Conservation (phyloP, 2,797 vertebrate species). For the Tiaroga cobitis region DNA sequence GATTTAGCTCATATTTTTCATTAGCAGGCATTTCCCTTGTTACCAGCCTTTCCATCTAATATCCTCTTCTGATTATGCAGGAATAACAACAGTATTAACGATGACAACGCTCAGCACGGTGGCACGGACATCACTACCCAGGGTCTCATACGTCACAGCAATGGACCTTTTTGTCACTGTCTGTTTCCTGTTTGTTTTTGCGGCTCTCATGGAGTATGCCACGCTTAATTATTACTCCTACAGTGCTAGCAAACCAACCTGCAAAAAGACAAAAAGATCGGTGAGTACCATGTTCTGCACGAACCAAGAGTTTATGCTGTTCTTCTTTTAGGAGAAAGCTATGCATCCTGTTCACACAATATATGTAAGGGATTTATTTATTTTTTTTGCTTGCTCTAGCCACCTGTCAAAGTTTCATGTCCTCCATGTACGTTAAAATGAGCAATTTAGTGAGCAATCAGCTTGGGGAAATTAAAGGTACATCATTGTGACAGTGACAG, state of each 20-base stretch:
- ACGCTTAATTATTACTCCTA: constrained; percentile 92
- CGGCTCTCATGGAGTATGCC: constrained; percentile 96
- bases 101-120: constrained; percentile 97
- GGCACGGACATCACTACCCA: constrained; percentile 90
- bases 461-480: no score
- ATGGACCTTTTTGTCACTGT: constrained; percentile 98
- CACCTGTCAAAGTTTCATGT: neutral
- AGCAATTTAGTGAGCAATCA: no score
- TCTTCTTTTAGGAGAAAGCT: neutral
- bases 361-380: neutral
- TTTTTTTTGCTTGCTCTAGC: neutral
- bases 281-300: constrained; percentile 69
- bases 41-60: constrained; percentile 9
- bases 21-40: constrained; percentile 19
- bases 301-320: neutral
- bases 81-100: constrained; percentile 95
- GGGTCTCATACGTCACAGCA: constrained; percentile 94
- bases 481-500: no score
- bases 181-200: constrained; percentile 98
- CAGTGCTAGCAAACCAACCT: constrained; percentile 80
- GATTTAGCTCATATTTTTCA: constrained; percentile 31
- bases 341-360: neutral
- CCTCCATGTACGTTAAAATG: neutral
- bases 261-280: constrained; percentile 84
- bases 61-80: constrained; percentile 69